Base-by-base conservation (phyloP, 2,888 invertebrate genomes). In the Catotricha subobsoleta region DNA sequence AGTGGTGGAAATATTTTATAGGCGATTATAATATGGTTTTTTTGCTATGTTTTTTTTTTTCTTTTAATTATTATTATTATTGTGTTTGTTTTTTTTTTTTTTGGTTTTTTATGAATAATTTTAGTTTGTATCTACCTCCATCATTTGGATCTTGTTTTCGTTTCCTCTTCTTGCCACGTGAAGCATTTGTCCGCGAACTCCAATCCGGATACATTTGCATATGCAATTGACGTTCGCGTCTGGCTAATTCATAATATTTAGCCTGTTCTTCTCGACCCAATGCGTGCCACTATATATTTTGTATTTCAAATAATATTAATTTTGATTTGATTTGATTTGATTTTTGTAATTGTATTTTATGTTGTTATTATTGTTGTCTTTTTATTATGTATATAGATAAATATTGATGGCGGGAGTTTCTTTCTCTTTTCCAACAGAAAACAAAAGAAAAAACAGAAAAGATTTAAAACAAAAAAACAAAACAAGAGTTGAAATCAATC, bases 91-190 rank as follows among this genome's bases (percentile, higher is more conserved):
- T 33, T 20, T 39, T 40, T 19, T 21, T 15, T 29, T 20, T 18
- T n/a, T 15, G 9, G 25, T 34, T 40, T 34, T 34, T 34, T 34
- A 5, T 34, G 15, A 12, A 29, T 29, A 12, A 16, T 44, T 46
- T 19, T 38, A 36, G 42, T 38, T 40, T 42, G 31, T 30, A 44
- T 47, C 76, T 83, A 86, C 87, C 87, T 84, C 83, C 87, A 76
- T 86, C 87, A 77, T 80, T 81, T 76, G 84, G 80, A 75, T 88
- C 88, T 83, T 86, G 86, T 79, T 88, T 87, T 80, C 87, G 82
- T 79, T 97, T 97, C 84, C 95, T 90, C 81, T 94, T 95, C 78
- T 90, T 90, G 76, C 94, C 92, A 71, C 91, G 86, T 70, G 95
- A 92, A 76, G 97, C 94, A 79, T 98, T 97, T 71, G 95, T 82